Percentiles rank a stretch among this genome's conserved stretches.
These are phyloP conservation scores for Melanaphis sacchari DNA, from an alignment of 1,140 invertebrate species.

Conservation along the genomic window DNA sequence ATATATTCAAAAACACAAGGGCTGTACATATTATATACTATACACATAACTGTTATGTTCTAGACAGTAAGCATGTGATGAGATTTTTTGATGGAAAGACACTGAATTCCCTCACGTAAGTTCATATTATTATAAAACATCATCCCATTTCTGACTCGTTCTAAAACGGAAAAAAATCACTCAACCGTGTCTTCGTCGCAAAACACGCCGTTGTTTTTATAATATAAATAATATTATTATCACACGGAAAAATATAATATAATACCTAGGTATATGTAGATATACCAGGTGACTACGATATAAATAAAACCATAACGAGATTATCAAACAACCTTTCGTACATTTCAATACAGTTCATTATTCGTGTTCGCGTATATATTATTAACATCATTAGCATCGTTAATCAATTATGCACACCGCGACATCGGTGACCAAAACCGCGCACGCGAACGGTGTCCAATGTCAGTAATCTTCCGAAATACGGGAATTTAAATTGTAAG, in stretches of 20 bases:
- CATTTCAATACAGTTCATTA: background rate
- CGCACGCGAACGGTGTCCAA: background rate
- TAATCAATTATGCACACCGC: background rate
- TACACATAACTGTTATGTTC: too few species aligned
- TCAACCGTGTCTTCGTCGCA: too few species aligned
- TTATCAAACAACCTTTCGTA: background rate
- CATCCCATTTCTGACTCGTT: background rate
- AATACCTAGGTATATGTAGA: background rate
- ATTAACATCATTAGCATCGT: background rate
- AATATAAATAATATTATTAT: background rate
- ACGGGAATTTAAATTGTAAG: background rate
- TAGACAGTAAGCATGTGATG: too few species aligned
- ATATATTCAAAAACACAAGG: too few species aligned
- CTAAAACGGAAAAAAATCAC: background rate
- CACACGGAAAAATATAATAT: background rate
- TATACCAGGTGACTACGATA: background rate
- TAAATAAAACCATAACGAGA: background rate
- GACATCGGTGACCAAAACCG: background rate
- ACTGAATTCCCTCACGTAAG: background rate
- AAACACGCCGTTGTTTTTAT: too few species aligned
- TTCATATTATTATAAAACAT: background rate
- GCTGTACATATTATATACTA: too few species aligned
- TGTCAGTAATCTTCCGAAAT: background rate
- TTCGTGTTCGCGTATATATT: background rate
- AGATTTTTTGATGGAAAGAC: background rate